These are phyloP conservation scores for Drosophila quinaria DNA, from an alignment of 2,888 invertebrate species.

Conservation along the genomic window DNA sequence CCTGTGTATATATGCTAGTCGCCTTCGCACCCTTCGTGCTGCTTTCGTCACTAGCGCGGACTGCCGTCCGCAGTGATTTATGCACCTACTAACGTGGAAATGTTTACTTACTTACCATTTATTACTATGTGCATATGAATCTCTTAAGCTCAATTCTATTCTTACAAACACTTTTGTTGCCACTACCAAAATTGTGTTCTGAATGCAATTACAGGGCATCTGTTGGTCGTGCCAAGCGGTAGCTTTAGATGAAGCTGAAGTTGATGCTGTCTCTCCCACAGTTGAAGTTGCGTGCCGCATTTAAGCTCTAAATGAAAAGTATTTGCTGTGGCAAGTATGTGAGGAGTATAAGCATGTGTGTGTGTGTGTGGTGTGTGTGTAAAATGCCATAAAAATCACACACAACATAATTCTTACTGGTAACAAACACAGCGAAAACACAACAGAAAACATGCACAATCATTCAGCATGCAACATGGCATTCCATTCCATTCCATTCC, in stretches of 20 bases:
- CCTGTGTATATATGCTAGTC: too few relatives aligned
- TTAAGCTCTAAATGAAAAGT: slow-evolving; percentile 53
- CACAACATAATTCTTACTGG: slow-evolving; percentile 57
- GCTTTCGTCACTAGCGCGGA: too few relatives aligned
- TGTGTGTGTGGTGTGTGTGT: slow-evolving; percentile 42
- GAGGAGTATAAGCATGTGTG: background rate
- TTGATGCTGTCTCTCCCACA: slow-evolving; percentile 9
- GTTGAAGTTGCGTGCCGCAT: slow-evolving; percentile 47
- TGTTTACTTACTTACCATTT: too few relatives aligned
- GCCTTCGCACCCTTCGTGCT: too few relatives aligned
- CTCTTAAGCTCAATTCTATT: too few relatives aligned
- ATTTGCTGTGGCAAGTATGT: slow-evolving; percentile 24
- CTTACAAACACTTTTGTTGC: too few relatives aligned
- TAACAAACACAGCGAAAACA: slow-evolving; percentile 32
- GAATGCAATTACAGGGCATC: slow-evolving; percentile 18
- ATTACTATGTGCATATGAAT: background rate
- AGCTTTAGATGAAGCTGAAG: background rate
- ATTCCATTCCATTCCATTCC: slow-evolving; percentile 51
- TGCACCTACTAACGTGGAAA: too few relatives aligned
- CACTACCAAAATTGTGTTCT: too few relatives aligned
- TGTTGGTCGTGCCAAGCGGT: background rate
- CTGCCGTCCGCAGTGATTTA: too few relatives aligned
- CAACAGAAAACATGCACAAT: slow-evolving; percentile 63
- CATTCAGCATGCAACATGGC: slow-evolving; percentile 67
- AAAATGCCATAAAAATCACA: slow-evolving; percentile 72